A percentile compares a stretch with the other conserved stretches of the same genome.
These are phyloP conservation scores for Diadegma fenestrale DNA, from an alignment of 2,888 invertebrate species.

Conservation along the genomic window DNA sequence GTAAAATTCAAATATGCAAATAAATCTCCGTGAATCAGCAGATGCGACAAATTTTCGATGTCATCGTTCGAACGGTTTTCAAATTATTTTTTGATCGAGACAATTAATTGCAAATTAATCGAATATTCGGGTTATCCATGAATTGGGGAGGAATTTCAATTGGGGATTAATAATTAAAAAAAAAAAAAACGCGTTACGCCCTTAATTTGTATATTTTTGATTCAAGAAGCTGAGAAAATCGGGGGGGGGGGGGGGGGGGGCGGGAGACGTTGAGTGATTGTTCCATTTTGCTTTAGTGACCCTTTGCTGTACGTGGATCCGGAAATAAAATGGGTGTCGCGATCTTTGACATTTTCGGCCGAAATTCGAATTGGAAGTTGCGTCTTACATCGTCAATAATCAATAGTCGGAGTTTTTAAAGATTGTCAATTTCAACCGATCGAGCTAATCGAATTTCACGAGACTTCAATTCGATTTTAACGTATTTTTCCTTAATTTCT, in stretches of 20 bases:
- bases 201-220: not conserved
- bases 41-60: not conserved
- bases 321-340: slow-evolving; percentile 10
- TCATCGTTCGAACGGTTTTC: not conserved
- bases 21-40: too few species aligned
- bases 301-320: slow-evolving; percentile 1
- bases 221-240: not conserved
- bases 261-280: not conserved
- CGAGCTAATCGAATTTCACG: not conserved
- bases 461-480: not conserved
- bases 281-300: not conserved
- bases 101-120: too few species aligned
- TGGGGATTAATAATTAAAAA: too few species aligned
- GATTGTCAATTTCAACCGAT: not conserved
- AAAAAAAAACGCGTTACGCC: not conserved
- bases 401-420: not conserved
- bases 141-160: too few species aligned
- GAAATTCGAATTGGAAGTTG: not conserved
- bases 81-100: not conserved
- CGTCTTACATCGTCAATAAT: not conserved
- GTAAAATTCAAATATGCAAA: too few species aligned
- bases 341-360: not conserved
- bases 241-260: too few species aligned
- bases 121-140: too few species aligned
- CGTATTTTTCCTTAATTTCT: not conserved